Percentiles rank a stretch among this genome's conserved stretches.
These are phyloP conservation scores for Sinelater perroti DNA, from an alignment of 2,888 invertebrate genomes.

Conservation along the genomic window DNA sequence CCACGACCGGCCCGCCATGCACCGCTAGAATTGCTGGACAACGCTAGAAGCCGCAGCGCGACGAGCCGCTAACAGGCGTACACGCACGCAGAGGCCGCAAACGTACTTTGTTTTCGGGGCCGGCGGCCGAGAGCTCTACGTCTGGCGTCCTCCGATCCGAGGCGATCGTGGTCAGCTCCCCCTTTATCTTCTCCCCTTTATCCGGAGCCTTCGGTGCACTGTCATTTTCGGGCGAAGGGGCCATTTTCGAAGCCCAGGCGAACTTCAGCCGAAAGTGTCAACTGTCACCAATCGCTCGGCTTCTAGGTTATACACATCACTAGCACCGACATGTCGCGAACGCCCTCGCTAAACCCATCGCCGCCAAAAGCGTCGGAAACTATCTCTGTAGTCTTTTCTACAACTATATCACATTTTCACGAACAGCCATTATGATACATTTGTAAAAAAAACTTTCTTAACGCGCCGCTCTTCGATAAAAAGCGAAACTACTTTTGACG, in stretches of 20 bases:
- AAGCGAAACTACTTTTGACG: background rate
- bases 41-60: background rate
- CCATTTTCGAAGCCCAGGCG: constrained; percentile 66
- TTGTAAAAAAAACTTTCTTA: constrained; percentile 28
- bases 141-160: constrained; percentile 62
- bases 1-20: background rate
- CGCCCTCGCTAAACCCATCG: background rate
- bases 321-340: constrained; percentile 19
- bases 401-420: constrained; percentile 54
- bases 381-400: constrained; percentile 44
- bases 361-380: background rate
- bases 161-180: constrained; percentile 62
- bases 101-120: constrained; percentile 50
- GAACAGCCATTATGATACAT: constrained; percentile 53
- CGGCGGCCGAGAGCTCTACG: constrained; percentile 50
- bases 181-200: constrained; percentile 67
- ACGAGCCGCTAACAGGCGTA: background rate
- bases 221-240: constrained; percentile 81
- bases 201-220: constrained; percentile 80
- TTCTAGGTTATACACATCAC: constrained; percentile 31
- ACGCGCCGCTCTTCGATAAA: constrained; percentile 3
- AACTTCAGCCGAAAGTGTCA: constrained; percentile 35
- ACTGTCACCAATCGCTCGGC: constrained; percentile 30
- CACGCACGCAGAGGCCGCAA: background rate
- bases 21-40: background rate